A percentile compares a stretch with the other conserved stretches of the same genome.
phyloP scores from a whole-genome alignment of 2,888 invertebrate genomes.

The Hirtodrosophila duncani region DNA sequence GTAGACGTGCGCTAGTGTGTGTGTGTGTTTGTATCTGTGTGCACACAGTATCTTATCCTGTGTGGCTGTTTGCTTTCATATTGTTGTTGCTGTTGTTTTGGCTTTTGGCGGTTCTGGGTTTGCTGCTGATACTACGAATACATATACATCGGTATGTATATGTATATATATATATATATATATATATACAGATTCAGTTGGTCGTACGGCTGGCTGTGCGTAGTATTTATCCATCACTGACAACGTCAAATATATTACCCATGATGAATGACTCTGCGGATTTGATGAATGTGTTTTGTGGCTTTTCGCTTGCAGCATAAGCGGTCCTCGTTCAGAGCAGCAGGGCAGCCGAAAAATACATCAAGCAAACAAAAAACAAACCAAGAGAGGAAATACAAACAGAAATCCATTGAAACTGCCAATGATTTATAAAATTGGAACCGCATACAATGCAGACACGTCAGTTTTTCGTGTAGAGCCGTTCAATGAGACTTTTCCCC shows the following conservation, averaged over 20 bases:
- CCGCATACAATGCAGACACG: conserved; percentile 54
- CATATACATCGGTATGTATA: too few relatives aligned
- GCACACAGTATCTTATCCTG: background rate
- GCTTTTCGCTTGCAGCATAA: conserved; percentile 38
- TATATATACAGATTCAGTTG: background rate
- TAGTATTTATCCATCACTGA: conserved; percentile 73
- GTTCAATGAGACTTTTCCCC: conserved; percentile 32
- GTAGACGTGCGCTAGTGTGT: conserved; percentile 31
- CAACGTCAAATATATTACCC: conserved; percentile 74
- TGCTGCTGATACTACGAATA: background rate
- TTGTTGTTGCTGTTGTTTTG: conserved; percentile 26
- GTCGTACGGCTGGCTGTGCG: conserved; percentile 32
- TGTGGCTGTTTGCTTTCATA: conserved; percentile 5
- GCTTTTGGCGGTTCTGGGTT: conserved; percentile 22
- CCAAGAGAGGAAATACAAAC: conserved; percentile 2
- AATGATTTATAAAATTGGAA: conserved; percentile 72
- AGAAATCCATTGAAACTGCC: conserved; percentile 52
- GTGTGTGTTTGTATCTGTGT: too few relatives aligned
- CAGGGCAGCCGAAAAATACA: background rate
- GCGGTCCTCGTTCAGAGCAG: conserved; percentile 11
- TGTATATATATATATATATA: background rate
- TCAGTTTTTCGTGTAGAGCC: conserved; percentile 47
- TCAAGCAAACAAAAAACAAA: conserved; percentile 5
- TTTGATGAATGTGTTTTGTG: conserved; percentile 74
- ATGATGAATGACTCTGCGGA: conserved; percentile 73